Conservation (phyloP, 2,113 vertebrate genomes). For the Dunckerocampus dactyliophorus region DNA sequence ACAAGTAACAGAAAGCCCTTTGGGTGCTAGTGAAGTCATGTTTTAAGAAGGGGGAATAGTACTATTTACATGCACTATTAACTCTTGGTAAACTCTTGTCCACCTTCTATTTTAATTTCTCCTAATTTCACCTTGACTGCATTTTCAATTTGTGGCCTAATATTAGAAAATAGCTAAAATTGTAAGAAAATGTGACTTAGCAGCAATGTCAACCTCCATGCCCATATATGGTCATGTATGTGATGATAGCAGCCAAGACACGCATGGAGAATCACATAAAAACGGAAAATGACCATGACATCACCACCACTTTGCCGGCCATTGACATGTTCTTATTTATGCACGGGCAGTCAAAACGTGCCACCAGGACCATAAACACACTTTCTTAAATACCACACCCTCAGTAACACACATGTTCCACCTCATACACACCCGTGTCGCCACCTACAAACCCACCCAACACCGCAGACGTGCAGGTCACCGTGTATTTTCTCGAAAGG, state of each 20-base stretch:
- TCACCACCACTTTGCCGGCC: slow-evolving; percentile 58
- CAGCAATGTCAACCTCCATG: slow-evolving; percentile 2
- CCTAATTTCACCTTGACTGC: slow-evolving; percentile 5
- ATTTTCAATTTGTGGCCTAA: background rate
- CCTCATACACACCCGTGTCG: slow-evolving; percentile 48
- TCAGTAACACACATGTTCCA: slow-evolving; percentile 34
- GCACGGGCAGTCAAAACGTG: slow-evolving; percentile 41
- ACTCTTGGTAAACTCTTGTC: slow-evolving; percentile 1
- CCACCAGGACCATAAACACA: slow-evolving; percentile 60
- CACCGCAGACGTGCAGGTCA: slow-evolving; percentile 45
- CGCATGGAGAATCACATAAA: slow-evolving; percentile 15
- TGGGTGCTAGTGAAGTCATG: slow-evolving; percentile 16
- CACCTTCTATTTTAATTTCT: background rate
- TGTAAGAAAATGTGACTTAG: slow-evolving; percentile 18
- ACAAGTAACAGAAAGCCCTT: slow-evolving; percentile 29
- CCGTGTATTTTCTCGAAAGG: slow-evolving; percentile 34
- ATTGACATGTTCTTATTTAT: slow-evolving; percentile 59
- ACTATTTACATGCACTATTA: slow-evolving; percentile 22
- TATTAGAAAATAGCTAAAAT: slow-evolving; percentile 1
- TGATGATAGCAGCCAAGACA: background rate
- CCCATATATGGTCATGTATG: background rate
- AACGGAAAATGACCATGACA: slow-evolving; percentile 67
- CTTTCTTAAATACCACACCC: slow-evolving; percentile 52
- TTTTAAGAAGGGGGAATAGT: slow-evolving; percentile 25
- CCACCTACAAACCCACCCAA: slow-evolving; percentile 40